A percentile compares a stretch with the other conserved stretches of the same genome.
phyloP scores from a whole-genome alignment of 2,113 vertebrate species.

The Odocoileus virginianus region DNA sequence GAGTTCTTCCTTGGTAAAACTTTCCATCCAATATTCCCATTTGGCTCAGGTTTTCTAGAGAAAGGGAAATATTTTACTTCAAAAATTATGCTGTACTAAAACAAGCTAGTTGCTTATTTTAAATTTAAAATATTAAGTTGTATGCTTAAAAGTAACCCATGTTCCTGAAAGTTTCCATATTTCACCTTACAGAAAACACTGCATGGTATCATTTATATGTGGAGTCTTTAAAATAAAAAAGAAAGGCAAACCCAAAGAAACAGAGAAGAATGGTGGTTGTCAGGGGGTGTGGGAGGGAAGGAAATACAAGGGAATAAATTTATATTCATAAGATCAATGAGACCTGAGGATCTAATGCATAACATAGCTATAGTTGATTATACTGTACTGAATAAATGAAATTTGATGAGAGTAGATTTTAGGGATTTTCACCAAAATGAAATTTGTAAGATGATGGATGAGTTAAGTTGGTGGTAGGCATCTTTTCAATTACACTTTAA shows the following conservation, averaged over 20 bases:
- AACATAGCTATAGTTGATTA: neutral
- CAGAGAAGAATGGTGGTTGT: neutral
- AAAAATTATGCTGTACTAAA: conserved; percentile 17
- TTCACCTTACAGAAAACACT: neutral
- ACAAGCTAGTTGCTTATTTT: neutral
- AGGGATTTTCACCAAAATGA: neutral
- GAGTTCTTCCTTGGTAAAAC: neutral
- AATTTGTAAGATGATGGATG: neutral
- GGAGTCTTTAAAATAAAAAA: neutral
- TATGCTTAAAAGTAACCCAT: neutral
- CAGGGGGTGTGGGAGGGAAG: fast-evolving
- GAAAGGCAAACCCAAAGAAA: neutral
- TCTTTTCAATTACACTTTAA: neutral
- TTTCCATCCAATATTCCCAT: neutral
- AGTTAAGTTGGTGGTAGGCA: neutral
- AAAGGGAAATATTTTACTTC: neutral
- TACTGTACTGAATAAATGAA: neutral
- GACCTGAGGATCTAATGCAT: neutral
- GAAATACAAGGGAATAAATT: neutral
- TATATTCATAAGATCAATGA: neutral
- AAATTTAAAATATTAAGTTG: neutral
- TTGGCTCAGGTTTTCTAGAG: neutral
- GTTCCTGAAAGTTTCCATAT: neutral
- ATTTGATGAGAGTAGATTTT: neutral
- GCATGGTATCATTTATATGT: neutral